These are phyloP conservation scores for Lacerta bilineata DNA, from an alignment of 2,797 vertebrate species.

Conservation along the genomic window DNA sequence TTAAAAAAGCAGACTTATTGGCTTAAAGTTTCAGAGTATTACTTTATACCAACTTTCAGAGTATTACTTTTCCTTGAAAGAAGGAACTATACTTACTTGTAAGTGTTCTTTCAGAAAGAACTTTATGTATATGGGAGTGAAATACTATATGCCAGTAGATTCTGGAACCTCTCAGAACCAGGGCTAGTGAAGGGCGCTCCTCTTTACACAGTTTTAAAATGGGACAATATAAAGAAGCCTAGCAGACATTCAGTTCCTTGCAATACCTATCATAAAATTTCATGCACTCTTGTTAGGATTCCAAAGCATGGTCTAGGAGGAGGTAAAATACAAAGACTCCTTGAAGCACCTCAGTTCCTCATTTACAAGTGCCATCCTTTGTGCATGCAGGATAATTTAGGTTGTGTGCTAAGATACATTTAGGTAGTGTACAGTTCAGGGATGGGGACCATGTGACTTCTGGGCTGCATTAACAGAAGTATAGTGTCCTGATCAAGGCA, in stretches of 20 bases:
- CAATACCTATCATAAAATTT: neutral
- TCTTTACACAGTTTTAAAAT: neutral
- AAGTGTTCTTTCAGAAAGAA: neutral
- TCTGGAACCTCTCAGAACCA: neutral
- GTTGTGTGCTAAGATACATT: neutral
- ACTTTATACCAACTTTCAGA: neutral
- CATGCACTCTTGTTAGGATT: neutral
- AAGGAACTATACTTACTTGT: slow-evolving; percentile 19
- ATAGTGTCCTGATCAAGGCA: too few relatives aligned
- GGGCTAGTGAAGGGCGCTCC: neutral
- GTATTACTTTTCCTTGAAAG: slow-evolving; percentile 25
- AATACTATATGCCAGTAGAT: neutral
- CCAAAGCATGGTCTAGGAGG: neutral
- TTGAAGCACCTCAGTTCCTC: neutral
- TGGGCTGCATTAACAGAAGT: neutral
- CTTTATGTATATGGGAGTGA: neutral
- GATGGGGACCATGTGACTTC: neutral
- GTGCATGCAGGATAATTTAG: neutral
- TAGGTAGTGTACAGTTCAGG: neutral
- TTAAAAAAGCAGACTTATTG: slow-evolving; percentile 48
- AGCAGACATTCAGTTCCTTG: neutral
- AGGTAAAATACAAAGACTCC: neutral
- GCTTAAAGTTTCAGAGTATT: slow-evolving; percentile 39
- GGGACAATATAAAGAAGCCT: neutral
- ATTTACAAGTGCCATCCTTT: neutral